A percentile compares a stretch with the other conserved stretches of the same genome.
Evolutionary conservation across 2,888 invertebrate species (phyloP).

Genomic region (Argynnis bischoffii): DNA sequence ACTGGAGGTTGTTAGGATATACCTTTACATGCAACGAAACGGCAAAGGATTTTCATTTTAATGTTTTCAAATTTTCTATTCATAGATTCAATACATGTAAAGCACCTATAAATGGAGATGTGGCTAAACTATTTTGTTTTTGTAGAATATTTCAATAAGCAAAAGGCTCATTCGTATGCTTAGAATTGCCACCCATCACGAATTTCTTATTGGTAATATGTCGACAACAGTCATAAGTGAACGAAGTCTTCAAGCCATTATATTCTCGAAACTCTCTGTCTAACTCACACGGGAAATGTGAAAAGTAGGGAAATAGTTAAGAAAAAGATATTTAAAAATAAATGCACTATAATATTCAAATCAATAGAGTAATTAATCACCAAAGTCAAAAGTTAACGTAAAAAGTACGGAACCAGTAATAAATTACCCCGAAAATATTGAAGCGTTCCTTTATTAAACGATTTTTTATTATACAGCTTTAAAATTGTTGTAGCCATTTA

Average conservation of each 20-base stretch:
- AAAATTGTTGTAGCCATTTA: conserved; percentile 57
- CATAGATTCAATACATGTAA: conserved; percentile 7
- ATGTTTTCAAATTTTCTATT: conserved; percentile 31
- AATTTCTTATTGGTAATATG: too few species aligned
- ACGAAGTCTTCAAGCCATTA: too few species aligned
- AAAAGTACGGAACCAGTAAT: conserved; percentile 15
- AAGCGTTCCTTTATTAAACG: conserved; percentile 21
- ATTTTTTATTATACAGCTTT: conserved; percentile 26
- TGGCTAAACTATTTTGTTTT: background rate
- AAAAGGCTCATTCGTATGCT: too few species aligned
- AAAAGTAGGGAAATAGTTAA: background rate
- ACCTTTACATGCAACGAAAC: conserved; percentile 32
- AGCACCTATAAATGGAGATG: background rate
- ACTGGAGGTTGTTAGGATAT: conserved; percentile 39
- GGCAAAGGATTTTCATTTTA: conserved; percentile 33
- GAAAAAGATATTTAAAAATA: background rate
- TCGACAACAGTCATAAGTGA: too few species aligned
- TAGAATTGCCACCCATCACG: too few species aligned
- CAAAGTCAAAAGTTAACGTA: conserved; percentile 1
- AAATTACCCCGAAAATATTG: conserved; percentile 12
- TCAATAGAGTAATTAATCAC: conserved; percentile 10
- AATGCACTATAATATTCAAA: background rate
- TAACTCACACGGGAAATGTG: too few species aligned
- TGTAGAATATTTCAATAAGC: background rate
- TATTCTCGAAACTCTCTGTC: too few species aligned